phyloP scores from a whole-genome alignment of 2,797 vertebrate genomes.

The Ciconia nigra region DNA sequence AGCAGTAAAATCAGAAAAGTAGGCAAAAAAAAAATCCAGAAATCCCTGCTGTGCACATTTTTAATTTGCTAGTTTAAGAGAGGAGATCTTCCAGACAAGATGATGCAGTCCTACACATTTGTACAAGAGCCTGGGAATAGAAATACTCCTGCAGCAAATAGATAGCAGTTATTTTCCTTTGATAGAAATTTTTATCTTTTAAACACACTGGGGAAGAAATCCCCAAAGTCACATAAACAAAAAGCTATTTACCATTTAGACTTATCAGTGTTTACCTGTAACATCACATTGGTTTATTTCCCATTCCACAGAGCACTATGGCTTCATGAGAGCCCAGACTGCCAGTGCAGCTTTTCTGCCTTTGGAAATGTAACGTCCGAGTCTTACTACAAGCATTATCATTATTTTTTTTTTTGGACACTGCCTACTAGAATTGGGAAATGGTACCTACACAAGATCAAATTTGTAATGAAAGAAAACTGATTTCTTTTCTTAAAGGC shows the following conservation, averaged over 20 bases:
- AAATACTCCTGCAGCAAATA: conserved; percentile 21
- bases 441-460: background rate
- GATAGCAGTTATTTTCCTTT: conserved; percentile 12
- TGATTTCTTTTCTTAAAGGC: background rate
- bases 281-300: background rate
- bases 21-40: background rate
- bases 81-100: background rate
- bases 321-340: background rate
- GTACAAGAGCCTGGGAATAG: background rate
- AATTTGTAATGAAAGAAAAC: background rate
- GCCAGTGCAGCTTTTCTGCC: background rate
- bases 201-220: conserved; percentile 5
- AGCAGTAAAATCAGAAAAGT: background rate
- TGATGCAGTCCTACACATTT: background rate
- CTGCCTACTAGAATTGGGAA: background rate
- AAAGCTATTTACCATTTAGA: conserved; percentile 2
- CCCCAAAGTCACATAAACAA: conserved; percentile 29
- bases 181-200: background rate
- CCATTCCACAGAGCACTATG: background rate
- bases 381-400: background rate
- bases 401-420: background rate
- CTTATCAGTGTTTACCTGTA: conserved; percentile 31
- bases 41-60: background rate
- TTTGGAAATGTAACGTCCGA: background rate
- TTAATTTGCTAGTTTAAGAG: conserved; percentile 9